Percentiles rank a stretch among this genome's conserved stretches.
Evolutionary conservation across 2,113 vertebrate genomes (phyloP).

Genomic region (Pelodiscus sinensis): DNA sequence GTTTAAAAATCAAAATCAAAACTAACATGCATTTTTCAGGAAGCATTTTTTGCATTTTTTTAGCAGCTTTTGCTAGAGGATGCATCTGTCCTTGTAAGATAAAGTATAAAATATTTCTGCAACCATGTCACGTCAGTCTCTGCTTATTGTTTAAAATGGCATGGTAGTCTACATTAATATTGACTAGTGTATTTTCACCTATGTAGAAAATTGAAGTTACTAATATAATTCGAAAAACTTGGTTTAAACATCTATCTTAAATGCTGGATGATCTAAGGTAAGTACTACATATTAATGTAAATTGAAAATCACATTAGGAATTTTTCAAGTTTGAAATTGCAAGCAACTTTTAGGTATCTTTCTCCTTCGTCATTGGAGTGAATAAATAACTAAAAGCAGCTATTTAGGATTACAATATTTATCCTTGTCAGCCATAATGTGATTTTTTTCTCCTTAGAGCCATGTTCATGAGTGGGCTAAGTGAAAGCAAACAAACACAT

Average conservation of each 20-base stretch:
- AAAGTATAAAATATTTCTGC: neutral
- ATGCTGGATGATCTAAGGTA: neutral
- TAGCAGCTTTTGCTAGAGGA: neutral
- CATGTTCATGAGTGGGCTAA: constrained; percentile 98
- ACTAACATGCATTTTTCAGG: neutral
- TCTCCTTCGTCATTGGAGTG: neutral
- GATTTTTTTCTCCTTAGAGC: constrained; percentile 79
- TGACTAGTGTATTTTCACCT: neutral
- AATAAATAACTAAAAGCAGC: neutral
- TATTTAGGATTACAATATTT: neutral
- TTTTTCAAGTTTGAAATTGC: neutral
- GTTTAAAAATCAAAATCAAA: neutral
- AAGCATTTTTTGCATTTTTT: neutral
- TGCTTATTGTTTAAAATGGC: neutral
- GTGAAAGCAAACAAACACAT: constrained; percentile 97
- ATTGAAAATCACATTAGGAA: neutral
- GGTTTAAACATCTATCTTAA: neutral
- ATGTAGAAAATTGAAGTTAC: neutral
- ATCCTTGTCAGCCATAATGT: neutral
- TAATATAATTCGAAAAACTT: neutral
- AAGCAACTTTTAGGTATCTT: neutral
- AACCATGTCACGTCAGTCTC: neutral
- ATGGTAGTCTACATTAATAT: neutral
- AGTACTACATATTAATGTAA: neutral
- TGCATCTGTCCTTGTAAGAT: neutral